A percentile compares a stretch with the other conserved stretches of the same genome.
Conservation (phyloP, 2,113 vertebrate species). For the Pachyramphus minor region DNA sequence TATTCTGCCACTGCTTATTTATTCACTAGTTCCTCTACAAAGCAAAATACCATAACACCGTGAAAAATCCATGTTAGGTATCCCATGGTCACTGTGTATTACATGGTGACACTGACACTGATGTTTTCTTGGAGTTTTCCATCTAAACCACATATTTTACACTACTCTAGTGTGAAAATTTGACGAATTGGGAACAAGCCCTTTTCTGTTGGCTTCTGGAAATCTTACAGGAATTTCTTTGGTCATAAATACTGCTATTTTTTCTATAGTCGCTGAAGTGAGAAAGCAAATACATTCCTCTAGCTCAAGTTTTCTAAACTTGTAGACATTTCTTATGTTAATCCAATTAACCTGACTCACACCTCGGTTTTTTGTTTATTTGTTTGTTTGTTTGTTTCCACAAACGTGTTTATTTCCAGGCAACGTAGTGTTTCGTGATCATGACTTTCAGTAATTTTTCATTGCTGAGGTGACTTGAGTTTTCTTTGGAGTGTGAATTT, state of each 20-base stretch:
- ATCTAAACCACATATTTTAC: not conserved
- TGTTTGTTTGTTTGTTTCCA: not conserved
- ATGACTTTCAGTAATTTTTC: not conserved
- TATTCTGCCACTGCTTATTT: not conserved
- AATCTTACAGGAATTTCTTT: not conserved
- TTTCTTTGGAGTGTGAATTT: slow-evolving; percentile 28
- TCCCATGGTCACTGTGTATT: not conserved
- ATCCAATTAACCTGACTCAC: not conserved
- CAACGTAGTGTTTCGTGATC: not conserved
- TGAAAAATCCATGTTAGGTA: not conserved
- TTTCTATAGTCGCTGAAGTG: not conserved
- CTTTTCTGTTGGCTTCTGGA: not conserved
- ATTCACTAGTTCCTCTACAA: not conserved
- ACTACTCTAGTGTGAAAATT: not conserved
- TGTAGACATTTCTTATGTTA: not conserved
- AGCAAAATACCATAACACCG: not conserved
- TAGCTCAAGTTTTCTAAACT: not conserved
- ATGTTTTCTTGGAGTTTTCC: not conserved
- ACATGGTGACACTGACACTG: not conserved
- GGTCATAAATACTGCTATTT: not conserved
- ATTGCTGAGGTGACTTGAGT: not conserved
- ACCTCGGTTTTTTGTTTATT: not conserved
- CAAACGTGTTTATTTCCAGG: not conserved
- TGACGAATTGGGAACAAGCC: not conserved
- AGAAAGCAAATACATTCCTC: not conserved